These are phyloP conservation scores for Gyrodactylus salaris DNA, from an alignment of 1,140 invertebrate species.

Conservation along the genomic window DNA sequence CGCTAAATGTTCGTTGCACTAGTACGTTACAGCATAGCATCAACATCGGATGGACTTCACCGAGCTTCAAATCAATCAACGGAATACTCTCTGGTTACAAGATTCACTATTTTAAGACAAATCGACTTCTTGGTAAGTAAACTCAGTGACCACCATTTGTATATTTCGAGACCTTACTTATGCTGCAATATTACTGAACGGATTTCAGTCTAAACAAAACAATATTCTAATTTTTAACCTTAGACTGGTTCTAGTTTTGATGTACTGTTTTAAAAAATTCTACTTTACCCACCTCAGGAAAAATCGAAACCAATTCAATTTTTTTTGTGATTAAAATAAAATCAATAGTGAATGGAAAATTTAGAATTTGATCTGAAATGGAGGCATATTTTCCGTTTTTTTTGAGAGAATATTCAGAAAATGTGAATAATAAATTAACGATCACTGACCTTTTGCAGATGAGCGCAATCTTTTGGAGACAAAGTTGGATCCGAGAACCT, in stretches of 20 bases:
- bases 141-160: neutral
- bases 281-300: no score
- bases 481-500: neutral
- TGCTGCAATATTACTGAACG: neutral
- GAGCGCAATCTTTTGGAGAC: neutral
- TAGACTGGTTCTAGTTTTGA: no score
- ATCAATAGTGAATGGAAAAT: no score
- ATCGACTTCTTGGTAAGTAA: neutral
- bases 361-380: no score
- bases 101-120: slow-evolving; percentile 2
- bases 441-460: neutral
- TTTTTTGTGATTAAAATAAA: no score
- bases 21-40: neutral
- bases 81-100: neutral
- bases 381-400: no score
- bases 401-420: no score
- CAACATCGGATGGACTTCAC: neutral
- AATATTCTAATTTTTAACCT: no score
- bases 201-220: no score
- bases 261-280: no score
- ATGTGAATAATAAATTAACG: neutral
- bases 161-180: neutral
- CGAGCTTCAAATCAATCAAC: neutral
- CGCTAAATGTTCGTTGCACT: neutral
- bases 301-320: no score